A percentile compares a stretch with the other conserved stretches of the same genome.
phyloP scores from a whole-genome alignment of 2,888 invertebrate species.

The Amblyjoppa proteus region DNA sequence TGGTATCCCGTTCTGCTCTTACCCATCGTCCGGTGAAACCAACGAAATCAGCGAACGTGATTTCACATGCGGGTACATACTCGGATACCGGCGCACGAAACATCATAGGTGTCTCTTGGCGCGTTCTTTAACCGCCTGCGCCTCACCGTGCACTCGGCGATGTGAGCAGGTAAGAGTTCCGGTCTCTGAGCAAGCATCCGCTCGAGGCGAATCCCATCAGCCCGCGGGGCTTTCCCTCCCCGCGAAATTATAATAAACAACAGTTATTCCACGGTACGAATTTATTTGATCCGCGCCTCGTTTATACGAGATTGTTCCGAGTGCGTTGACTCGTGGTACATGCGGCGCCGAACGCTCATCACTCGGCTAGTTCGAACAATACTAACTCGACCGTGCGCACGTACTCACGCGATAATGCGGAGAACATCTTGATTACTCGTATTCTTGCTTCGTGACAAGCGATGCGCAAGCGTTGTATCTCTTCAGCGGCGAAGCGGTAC shows the following conservation, averaged over 20 bases:
- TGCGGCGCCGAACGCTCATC: not conserved
- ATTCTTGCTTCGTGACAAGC: not conserved
- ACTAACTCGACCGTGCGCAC: not conserved
- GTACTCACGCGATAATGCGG: too few relatives aligned
- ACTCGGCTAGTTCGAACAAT: not conserved
- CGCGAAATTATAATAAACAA: too few relatives aligned
- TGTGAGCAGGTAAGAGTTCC: not conserved
- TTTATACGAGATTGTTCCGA: not conserved
- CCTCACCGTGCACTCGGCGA: not conserved
- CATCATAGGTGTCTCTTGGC: constrained; percentile 20
- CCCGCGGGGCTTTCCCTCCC: too few relatives aligned
- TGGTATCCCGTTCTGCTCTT: not conserved
- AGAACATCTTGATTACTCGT: too few relatives aligned
- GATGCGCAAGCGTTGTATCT: constrained; percentile 19
- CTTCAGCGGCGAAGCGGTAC: constrained; percentile 10
- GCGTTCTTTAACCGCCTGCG: constrained; percentile 22
- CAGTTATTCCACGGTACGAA: too few relatives aligned
- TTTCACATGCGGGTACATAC: not conserved
- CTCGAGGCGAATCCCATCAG: not conserved
- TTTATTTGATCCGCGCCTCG: too few relatives aligned
- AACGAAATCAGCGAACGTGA: not conserved
- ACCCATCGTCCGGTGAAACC: not conserved
- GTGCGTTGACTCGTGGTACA: constrained; percentile 1
- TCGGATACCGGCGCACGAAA: not conserved
- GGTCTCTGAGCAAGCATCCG: constrained; percentile 3